A percentile compares a stretch with the other conserved stretches of the same genome.
Conservation (phyloP, 2,113 vertebrate genomes). For the Zootoca vivipara region DNA sequence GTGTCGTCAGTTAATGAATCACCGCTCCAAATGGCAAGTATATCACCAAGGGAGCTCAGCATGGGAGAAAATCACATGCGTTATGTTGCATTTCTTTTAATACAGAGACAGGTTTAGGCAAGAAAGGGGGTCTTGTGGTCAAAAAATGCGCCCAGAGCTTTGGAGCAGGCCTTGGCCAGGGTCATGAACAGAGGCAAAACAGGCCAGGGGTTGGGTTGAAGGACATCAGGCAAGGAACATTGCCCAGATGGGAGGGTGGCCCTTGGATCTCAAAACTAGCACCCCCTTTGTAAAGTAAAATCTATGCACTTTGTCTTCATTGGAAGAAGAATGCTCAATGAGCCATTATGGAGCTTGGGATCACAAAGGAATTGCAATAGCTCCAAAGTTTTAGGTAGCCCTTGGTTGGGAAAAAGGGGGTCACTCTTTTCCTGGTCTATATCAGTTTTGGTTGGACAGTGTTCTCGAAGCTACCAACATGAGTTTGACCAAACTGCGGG, state of each 20-base stretch:
- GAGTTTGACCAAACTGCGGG: too few relatives aligned
- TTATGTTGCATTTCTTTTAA: constrained; percentile 37
- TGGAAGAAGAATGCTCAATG: not conserved
- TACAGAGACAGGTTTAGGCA: not conserved
- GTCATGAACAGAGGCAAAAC: not conserved
- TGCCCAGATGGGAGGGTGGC: too few relatives aligned
- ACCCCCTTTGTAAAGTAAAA: too few relatives aligned
- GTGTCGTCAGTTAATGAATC: constrained; percentile 64
- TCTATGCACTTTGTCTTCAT: not conserved
- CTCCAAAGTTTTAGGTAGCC: not conserved
- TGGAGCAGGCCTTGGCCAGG: not conserved
- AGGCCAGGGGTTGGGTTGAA: not conserved
- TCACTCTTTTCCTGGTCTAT: too few relatives aligned
- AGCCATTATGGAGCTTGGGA: not conserved
- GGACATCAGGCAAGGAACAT: not conserved
- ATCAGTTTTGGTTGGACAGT: too few relatives aligned
- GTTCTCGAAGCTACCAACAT: too few relatives aligned
- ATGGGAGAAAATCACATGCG: constrained; percentile 16
- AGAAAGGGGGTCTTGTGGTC: not conserved
- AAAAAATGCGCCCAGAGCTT: not conserved
- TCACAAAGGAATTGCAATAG: not conserved
- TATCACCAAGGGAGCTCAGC: constrained; percentile 28
- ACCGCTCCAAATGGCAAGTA: constrained; percentile 45
- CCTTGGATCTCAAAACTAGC: too few relatives aligned
- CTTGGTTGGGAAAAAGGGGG: not conserved